These are phyloP conservation scores for Malurus melanocephalus DNA, from an alignment of 2,113 vertebrate species.

Conservation along the genomic window DNA sequence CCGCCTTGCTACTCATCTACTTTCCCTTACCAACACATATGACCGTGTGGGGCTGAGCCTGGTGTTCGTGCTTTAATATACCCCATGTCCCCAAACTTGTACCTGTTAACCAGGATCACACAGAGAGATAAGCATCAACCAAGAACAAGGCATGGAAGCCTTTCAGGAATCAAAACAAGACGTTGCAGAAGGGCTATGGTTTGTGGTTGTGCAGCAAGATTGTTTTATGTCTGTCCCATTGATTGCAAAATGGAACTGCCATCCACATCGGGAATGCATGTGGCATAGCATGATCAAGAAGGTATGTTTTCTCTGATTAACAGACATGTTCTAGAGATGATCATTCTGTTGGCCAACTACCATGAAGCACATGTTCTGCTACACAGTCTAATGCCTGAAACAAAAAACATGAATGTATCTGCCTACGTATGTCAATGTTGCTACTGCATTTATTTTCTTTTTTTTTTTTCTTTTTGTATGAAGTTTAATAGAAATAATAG, in stretches of 20 bases:
- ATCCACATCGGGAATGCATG: neutral
- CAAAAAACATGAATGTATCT: neutral
- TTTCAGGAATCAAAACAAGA: neutral
- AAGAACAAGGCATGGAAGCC: neutral
- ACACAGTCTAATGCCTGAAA: neutral
- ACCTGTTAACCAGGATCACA: neutral
- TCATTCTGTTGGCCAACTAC: neutral
- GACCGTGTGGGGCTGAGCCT: fast-evolving
- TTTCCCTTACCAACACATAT: neutral
- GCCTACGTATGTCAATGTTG: neutral
- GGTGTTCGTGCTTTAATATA: neutral
- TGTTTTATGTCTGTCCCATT: fast-evolving
- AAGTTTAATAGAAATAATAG: neutral
- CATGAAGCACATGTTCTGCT: neutral
- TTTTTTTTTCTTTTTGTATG: neutral
- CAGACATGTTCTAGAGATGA: neutral
- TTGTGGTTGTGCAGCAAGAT: neutral
- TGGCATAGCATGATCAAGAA: neutral
- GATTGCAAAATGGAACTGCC: neutral
- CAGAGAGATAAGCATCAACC: neutral
- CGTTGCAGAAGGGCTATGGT: fast-evolving
- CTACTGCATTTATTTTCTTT: neutral
- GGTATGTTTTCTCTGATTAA: neutral
- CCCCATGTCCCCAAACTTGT: fast-evolving
- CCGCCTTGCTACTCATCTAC: neutral